Base-by-base conservation (phyloP, 92 coral and sea anemone species). In the Paramuricea clavata region DNA sequence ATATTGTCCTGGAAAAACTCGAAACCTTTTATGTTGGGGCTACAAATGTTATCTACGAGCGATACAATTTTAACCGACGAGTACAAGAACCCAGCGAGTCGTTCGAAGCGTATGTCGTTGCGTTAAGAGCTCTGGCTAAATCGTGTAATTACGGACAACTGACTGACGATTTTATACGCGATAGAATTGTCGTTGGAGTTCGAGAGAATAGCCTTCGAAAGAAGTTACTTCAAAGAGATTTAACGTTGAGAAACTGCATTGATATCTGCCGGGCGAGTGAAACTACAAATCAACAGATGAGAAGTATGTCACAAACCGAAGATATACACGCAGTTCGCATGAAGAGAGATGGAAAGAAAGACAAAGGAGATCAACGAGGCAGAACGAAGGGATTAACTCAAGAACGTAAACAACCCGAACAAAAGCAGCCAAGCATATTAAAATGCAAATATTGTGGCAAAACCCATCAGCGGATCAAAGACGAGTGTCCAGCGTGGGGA, bases 221-320 rank as follows among this genome's bases (percentile, higher is more conserved):
- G 60, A 81, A 64, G 47, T 54, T 81, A 64, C 44, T 81, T 41
- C 78, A 81, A 73, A 41, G 78, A 36, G 78, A 81, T 47, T 79
- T 86, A 36, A 78, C 81, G n/a, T 57, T 87, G 43, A 87, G 54
- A 31, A 87, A 56, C 12, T 78, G 74, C 35, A 86, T 64, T 52
- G 90, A 86, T 30, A 86, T 86, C 57, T 86, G 90, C 71, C 49
- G 89, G 41, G 36, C 60, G 72, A 73, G 81, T 44, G 76, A 44
- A 67, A 36, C 82, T 41, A 71, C 87, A 70, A 21, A 50, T 8
- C 42, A 23, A 47, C 87, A 69, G 81, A 39, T 44, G 2, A 49
- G 43, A 70, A 79, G 41, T 47, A 83, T 83, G 81, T n/a, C 81
- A 19, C 83, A 34, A 0, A 35, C 25, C 59, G 44, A 76, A 16